Base-by-base conservation (phyloP, 1,140 invertebrate genomes). In the Acarapis woodi region DNA sequence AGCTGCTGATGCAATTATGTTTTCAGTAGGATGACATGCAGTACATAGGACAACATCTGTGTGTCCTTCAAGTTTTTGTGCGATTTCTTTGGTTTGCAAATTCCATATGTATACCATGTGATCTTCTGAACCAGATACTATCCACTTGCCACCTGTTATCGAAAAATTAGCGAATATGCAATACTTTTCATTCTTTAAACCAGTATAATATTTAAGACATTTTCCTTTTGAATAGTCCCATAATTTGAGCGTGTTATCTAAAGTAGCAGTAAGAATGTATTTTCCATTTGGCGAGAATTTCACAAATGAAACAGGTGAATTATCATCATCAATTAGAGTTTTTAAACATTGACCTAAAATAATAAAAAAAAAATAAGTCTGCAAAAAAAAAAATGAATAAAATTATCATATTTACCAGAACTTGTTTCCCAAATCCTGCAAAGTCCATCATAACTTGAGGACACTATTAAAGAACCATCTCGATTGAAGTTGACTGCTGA, bases 151-250 rank as follows among this genome's bases (percentile, higher is more conserved):
- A 41, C 90, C 93, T 31, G 93, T 99, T 3, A 97, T 87, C 35
- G 88, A 97, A 56, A 99, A 99, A 59, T 97, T 99, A 18, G 93
- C 88, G 61, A 97, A 97, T 54, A 99, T 90, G 55, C 93, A 97
- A 58, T 96, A 99, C 56, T 97, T 97, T 59, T 96, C 85, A 62
- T 99, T 99, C 54, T 77, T 79, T 55, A 99, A 93, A 1, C 88
- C 88, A 1, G 73, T 78, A 48, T 99, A 99, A 0, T 82, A 90
- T 62, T 97, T 97, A 14, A 99, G 60, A 57, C 85, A 93, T 47
- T 66, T 67, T 44, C 63, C 64, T 65, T 97, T 93, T 41, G 78
- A 88, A 57, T 96, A 97, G 56, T 99, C 93, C 93, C 93, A 99
- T 31, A 99, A 57, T 60, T 97, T 97, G 3, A 97, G 63, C 8